phyloP scores from a whole-genome alignment of 1,140 invertebrate species.

The Ceratina calcarata region DNA sequence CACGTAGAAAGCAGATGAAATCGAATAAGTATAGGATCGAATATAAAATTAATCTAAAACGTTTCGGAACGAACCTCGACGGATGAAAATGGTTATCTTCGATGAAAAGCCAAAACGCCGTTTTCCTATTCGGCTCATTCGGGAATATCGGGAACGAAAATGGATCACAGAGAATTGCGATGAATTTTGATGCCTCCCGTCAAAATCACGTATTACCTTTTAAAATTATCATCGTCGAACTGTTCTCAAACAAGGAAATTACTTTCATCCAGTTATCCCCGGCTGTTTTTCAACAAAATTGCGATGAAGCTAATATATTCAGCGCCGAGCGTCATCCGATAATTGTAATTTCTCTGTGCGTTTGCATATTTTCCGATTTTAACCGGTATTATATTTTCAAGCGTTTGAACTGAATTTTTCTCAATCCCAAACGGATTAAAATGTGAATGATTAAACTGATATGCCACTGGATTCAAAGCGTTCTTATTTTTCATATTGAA shows the following conservation, averaged over 20 bases:
- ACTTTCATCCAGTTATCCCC: not conserved
- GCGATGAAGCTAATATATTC: not conserved
- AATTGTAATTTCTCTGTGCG: no score
- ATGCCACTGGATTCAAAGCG: no score
- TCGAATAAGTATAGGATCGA: not conserved
- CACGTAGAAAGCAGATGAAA: no score
- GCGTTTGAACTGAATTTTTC: no score
- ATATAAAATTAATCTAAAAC: not conserved
- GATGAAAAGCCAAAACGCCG: not conserved
- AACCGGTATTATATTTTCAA: no score
- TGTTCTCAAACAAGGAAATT: not conserved
- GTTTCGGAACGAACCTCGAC: not conserved
- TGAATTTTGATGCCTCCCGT: constrained; percentile 12
- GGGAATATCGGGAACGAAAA: constrained; percentile 15
- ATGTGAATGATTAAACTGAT: no score
- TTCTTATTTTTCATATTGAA: no score
- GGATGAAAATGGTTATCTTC: not conserved
- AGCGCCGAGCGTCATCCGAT: no score
- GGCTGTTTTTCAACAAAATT: not conserved
- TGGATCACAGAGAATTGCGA: not conserved
- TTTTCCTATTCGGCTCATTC: not conserved
- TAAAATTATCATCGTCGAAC: constrained; percentile 1
- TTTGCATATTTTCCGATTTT: no score
- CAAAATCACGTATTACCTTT: not conserved
- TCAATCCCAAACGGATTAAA: no score